Base-by-base conservation (phyloP, 2,888 invertebrate species). In the Dolichopus griseipennis region DNA sequence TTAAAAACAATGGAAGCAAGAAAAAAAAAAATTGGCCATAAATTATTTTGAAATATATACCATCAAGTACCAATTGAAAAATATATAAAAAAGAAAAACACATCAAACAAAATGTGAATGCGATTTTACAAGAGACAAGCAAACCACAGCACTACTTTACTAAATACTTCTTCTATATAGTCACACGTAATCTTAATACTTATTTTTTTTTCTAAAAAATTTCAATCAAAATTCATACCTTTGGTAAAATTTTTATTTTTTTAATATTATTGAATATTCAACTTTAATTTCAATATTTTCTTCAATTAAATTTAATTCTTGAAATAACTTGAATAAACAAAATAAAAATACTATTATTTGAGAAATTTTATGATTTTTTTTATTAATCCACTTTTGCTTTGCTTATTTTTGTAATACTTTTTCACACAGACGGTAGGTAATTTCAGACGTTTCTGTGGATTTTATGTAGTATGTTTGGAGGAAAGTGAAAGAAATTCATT, bases 271-370 rank as follows among this genome's bases (percentile, higher is more conserved):
- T 52, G 52, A 18, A 52, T 52, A 52, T 52, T 52, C 52, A 52
- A 52, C 52, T 52, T 52, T 52, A 52, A 52, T 52, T 52, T 52
- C 52, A 52, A 52, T 18, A 10, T 37, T 5, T 12, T 37, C 8
- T 37, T 37, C 12, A 10, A 37, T 37, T 5, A 37, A 37, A 52
- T 52, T 1, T 18, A n/a, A 52, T 52, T 52, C 52, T 52, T 52
- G 52, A 52, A 52, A 52, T 52, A 52, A 52, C 52, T 52, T 52
- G 52, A 52, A 52, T 52, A 52, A 52, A 52, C 52, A 52, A 52
- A 52, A 18, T 52, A 18, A 18, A 52, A 52, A 52, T 52, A 12
- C 52, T 52, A 18, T 18, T 52, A 18, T 52, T 52, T 52, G n/a
- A 52, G 52, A 52, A 52, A 52, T 27, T 27, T 27, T 27, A 27